Percentiles rank a stretch among this genome's conserved stretches.
Conservation (phyloP, 2,888 invertebrate genomes). For the Ypsolopha sequella region DNA sequence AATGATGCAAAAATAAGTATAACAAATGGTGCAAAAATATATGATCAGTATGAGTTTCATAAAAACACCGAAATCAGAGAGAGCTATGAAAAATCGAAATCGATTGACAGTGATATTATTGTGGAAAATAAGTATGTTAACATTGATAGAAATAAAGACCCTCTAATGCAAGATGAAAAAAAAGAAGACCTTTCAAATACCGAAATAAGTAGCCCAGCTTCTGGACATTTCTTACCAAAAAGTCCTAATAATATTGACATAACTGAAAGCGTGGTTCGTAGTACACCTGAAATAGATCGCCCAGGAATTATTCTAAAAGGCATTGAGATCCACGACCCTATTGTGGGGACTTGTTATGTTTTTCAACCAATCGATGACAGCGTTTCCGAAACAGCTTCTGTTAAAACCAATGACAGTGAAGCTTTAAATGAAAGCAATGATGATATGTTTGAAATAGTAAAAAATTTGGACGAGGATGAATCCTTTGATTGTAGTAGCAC, state of each 20-base stretch:
- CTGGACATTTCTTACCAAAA: too few species aligned
- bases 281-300: constrained; percentile 9
- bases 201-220: too few species aligned
- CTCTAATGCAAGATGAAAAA: too few species aligned
- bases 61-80: too few species aligned
- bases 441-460: neutral
- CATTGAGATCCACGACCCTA: constrained; percentile 32
- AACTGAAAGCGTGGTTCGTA: too few species aligned
- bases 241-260: too few species aligned
- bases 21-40: neutral
- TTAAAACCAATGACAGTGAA: neutral
- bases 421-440: neutral
- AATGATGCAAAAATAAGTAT: neutral
- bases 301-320: constrained; percentile 28
- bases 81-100: too few species aligned
- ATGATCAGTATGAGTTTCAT: too few species aligned
- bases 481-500: neutral
- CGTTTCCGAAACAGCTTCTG: neutral
- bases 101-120: too few species aligned
- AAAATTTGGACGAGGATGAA: neutral
- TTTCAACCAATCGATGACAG: constrained; percentile 15
- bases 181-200: too few species aligned
- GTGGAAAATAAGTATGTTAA: too few species aligned
- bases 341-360: constrained; percentile 31
- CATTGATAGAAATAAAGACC: too few species aligned